Base-by-base conservation (phyloP, 2,888 invertebrate species). In the Melipona beecheii region DNA sequence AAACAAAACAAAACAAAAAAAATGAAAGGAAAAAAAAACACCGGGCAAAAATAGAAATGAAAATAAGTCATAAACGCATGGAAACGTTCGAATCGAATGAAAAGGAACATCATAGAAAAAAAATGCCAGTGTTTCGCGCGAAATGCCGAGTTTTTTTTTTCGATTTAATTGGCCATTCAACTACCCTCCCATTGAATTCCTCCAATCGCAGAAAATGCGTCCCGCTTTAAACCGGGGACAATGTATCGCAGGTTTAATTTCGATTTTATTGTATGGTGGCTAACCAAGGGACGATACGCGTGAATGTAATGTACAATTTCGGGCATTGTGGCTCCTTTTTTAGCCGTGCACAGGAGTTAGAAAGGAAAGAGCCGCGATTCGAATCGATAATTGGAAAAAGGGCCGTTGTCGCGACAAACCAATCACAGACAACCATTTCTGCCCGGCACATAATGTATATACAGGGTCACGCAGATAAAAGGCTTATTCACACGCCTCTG, bases 371-470 rank as follows among this genome's bases (percentile, higher is more conserved):
- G 75, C 75, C 78, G 43, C 43, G 90, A 89, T 90, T 58, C 83
- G 87, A 88, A 86, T 88, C 87, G 88, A 89, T 89, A 90, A 89
- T 89, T 90, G 89, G 80, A 90, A 89, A 89, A 90, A 90, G 90
- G 87, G 74, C 81, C 79, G 90, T 89, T 90, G 89, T 88, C 87
- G 72, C 85, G 80, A 80, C 83, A 77, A 88, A 81, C 88, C 83
- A 78, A 81, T 75, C 87, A 31, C 79, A 71, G 81, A 74, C 79
- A 78, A 66, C 64, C 84, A 56, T 75, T 87, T 81, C 68, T 73
- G 24, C 6, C 52, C 56, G 43, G 54, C 65, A 62, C 79, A 58
- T 72, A 73, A 76, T 69, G 54, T 36, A 70, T 78, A 70, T 83
- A 79, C 85, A 80, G 87, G 75, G 69, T 86, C 83, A 78, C 73